phyloP scores from a whole-genome alignment of 2,888 invertebrate species.

The Chloroclystis v-ata region DNA sequence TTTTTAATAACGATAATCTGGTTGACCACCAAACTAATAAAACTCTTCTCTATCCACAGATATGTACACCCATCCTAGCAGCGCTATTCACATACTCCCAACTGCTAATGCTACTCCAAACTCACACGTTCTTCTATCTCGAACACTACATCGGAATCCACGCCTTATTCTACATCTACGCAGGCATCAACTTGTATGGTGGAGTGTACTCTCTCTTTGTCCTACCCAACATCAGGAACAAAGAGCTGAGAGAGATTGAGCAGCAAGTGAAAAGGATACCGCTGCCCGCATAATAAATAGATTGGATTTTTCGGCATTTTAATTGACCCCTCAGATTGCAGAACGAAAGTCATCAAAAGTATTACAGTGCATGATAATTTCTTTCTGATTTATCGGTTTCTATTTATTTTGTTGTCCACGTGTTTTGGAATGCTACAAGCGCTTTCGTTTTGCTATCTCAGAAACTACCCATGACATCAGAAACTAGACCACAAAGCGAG shows the following conservation, averaged over 20 bases:
- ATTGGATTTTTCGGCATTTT: slow-evolving; percentile 11
- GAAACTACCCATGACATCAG: too few species aligned
- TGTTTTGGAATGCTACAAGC: too few species aligned
- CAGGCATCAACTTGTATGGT: slow-evolving; percentile 54
- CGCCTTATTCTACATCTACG: slow-evolving; percentile 56
- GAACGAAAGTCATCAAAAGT: too few species aligned
- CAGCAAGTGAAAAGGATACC: slow-evolving; percentile 54
- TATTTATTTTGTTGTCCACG: too few species aligned
- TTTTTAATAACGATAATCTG: too few species aligned
- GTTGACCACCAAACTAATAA: too few species aligned
- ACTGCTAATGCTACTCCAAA: slow-evolving; percentile 49
- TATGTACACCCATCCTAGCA: slow-evolving; percentile 49
- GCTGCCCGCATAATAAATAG: slow-evolving; percentile 40
- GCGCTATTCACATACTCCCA: slow-evolving; percentile 50
- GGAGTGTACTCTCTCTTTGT: slow-evolving; percentile 54
- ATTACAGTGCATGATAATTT: too few species aligned
- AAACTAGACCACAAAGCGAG: too few species aligned
- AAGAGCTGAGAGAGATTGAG: slow-evolving; percentile 52
- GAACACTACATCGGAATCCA: slow-evolving; percentile 57
- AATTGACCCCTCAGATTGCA: too few species aligned
- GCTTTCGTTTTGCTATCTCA: too few species aligned
- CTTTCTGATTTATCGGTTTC: too few species aligned
- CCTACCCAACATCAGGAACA: slow-evolving; percentile 48
- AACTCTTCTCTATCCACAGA: slow-evolving; percentile 42
- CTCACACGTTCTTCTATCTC: slow-evolving; percentile 53